Conservation (phyloP, 2,797 vertebrate species). For the Ciconia nigra region DNA sequence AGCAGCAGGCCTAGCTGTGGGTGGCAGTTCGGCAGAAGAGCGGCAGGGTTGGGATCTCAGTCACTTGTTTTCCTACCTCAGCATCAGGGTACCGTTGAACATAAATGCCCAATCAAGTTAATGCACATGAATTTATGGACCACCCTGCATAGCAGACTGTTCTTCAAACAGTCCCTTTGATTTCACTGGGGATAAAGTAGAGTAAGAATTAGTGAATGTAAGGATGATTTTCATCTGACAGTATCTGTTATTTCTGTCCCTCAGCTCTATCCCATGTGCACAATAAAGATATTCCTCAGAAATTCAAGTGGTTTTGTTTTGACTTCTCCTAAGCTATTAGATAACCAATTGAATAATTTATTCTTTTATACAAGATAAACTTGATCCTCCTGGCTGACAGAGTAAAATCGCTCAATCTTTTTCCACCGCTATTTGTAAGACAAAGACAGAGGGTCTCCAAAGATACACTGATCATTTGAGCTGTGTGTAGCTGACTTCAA, state of each 20-base stretch:
- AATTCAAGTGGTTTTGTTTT: neutral
- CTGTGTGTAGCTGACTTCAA: neutral
- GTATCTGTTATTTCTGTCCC: neutral
- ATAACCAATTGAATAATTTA: neutral
- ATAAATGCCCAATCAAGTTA: neutral
- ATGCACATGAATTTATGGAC: neutral
- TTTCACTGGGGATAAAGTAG: neutral
- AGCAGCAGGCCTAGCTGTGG: neutral
- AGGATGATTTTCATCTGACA: neutral
- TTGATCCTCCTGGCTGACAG: neutral
- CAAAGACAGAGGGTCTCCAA: neutral
- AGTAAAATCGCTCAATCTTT: neutral
- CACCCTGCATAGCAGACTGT: neutral
- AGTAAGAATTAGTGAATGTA: neutral
- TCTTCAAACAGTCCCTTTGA: neutral
- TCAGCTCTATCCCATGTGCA: neutral
- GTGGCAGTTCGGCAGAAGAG: neutral
- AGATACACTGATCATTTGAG: neutral
- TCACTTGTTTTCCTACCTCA: neutral
- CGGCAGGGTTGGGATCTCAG: neutral
- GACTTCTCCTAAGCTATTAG: neutral
- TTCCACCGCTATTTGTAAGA: neutral
- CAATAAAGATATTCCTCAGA: neutral
- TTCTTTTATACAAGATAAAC: neutral
- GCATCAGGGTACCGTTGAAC: neutral